These are phyloP conservation scores for Drosophila pachea DNA, from an alignment of 1,140 invertebrate genomes.

Conservation along the genomic window DNA sequence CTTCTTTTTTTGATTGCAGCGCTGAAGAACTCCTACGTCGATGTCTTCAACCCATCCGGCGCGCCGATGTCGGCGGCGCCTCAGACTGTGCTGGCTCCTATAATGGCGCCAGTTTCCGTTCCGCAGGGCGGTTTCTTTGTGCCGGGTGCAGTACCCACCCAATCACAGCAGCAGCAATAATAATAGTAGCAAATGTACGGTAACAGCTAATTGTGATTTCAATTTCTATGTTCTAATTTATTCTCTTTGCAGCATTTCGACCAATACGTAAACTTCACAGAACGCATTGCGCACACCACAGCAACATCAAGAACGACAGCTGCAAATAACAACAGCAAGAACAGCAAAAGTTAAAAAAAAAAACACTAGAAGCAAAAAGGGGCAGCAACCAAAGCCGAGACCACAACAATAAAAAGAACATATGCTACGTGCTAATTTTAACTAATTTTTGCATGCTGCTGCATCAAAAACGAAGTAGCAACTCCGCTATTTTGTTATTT, in stretches of 20 bases:
- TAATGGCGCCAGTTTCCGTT: conserved; percentile 78
- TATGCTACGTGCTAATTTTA: background rate
- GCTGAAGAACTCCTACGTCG: conserved; percentile 89
- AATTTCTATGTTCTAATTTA: conserved; percentile 1
- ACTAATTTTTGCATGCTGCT: conserved; percentile 28
- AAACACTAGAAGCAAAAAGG: background rate
- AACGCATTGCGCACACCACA: conserved; percentile 19
- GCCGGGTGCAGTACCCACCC: conserved; percentile 56
- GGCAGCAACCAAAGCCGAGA: too few species aligned
- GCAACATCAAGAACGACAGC: conserved; percentile 7
- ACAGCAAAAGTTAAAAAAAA: background rate
- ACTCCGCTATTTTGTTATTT: conserved; percentile 16
- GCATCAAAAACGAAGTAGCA: conserved; percentile 4
- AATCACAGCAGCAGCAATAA: conserved; percentile 43
- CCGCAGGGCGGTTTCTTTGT: conserved; percentile 79
- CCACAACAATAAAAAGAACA: conserved; percentile 8
- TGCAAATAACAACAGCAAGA: background rate
- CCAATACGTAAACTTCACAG: conserved; percentile 47
- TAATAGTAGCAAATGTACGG: conserved; percentile 18
- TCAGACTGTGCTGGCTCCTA: conserved; percentile 80
- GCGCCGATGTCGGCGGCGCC: conserved; percentile 78
- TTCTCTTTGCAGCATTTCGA: conserved; percentile 46
- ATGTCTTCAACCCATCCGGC: conserved; percentile 88
- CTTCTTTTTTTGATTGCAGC: conserved; percentile 79
- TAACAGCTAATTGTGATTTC: conserved; percentile 1